Evolutionary conservation across 1,140 invertebrate genomes (phyloP), one percentile per base, ranked within the genome.

Genomic region (Drosophila kurseongensis): DNA sequence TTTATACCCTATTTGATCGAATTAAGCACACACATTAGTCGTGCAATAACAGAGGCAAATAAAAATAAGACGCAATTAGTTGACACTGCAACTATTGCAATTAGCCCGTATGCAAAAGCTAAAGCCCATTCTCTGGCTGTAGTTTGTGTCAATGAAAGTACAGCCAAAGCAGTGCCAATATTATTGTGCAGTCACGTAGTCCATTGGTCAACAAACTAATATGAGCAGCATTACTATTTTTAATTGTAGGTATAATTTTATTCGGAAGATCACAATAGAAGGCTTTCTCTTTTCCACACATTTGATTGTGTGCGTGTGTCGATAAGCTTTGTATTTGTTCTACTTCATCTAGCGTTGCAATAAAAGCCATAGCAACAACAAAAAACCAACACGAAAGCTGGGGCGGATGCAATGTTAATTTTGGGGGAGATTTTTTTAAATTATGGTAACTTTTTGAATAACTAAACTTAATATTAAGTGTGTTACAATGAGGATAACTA

Each of bases 51-150:
- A 47, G 16, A 60, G 68, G 68, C 14, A 68, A 84, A 47, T 54
- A 76, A 75, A 56, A 84, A 40, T 84, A 85, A 85, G 77, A 84
- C 80, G 80, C 80, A 84, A 84, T 84, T 84, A 79, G 76, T 73
- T 72, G 60, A 68, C 65, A 79, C 42, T 50, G 40, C 16, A 38
- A 40, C 45, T 61, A 65, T 61, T 60, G 54, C 62, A 74, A 61
- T 18, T 51, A 41, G 45, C 14, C n/a, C 52, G 62, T 55, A 66
- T 75, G 69, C 32, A 66, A 61, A 75, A 57, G 55, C 45, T 65
- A 62, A 42, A 44, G 36, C 36, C 63, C 58, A 50, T 69, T 56
- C 5, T 16, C 14, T n/a, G 29, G 29, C 29, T 14, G 29, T 8
- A 8, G 16, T 16, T 38, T 54, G n/a, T 47, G 41, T 36, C 62